Conservation (phyloP, 2,888 invertebrate genomes). For the Thymelicus sylvestris region DNA sequence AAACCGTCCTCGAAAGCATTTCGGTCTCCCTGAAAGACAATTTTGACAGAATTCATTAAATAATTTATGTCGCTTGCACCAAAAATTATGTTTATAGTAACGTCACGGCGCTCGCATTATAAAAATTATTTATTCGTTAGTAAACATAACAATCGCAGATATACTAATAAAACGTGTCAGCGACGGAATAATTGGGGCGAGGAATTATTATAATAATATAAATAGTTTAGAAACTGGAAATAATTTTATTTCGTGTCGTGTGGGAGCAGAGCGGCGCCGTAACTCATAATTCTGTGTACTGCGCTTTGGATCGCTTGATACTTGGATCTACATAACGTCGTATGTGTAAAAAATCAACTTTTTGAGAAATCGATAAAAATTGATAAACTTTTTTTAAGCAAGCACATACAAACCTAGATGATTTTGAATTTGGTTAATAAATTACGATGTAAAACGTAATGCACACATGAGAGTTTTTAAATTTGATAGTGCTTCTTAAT, state of each 20-base stretch:
- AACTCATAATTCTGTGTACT: constrained; percentile 74
- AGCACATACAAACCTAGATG: too few relatives aligned
- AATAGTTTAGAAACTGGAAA: constrained; percentile 78
- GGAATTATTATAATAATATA: constrained; percentile 83
- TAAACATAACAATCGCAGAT: constrained; percentile 78
- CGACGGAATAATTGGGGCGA: constrained; percentile 78
- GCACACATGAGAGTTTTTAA: too few relatives aligned
- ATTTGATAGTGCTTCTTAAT: too few relatives aligned
- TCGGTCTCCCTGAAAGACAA: constrained; percentile 50
- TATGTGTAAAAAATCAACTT: too few relatives aligned
- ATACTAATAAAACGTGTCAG: constrained; percentile 81
- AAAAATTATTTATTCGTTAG: constrained; percentile 69
- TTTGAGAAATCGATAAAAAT: too few relatives aligned
- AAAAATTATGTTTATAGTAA: constrained; percentile 68
- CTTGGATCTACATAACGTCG: constrained; percentile 47
- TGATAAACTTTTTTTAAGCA: too few relatives aligned
- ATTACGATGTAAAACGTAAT: too few relatives aligned
- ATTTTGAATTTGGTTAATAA: too few relatives aligned
- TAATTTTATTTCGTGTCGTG: constrained; percentile 76
- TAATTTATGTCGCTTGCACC: constrained; percentile 54
- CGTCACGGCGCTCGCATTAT: constrained; percentile 62
- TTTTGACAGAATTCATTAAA: constrained; percentile 59
- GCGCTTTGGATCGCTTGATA: constrained; percentile 58
- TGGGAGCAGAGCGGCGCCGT: constrained; percentile 70
- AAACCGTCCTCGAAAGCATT: constrained; percentile 34